phyloP scores from a whole-genome alignment of 2,113 vertebrate genomes.

The Solenodon paradoxus region DNA sequence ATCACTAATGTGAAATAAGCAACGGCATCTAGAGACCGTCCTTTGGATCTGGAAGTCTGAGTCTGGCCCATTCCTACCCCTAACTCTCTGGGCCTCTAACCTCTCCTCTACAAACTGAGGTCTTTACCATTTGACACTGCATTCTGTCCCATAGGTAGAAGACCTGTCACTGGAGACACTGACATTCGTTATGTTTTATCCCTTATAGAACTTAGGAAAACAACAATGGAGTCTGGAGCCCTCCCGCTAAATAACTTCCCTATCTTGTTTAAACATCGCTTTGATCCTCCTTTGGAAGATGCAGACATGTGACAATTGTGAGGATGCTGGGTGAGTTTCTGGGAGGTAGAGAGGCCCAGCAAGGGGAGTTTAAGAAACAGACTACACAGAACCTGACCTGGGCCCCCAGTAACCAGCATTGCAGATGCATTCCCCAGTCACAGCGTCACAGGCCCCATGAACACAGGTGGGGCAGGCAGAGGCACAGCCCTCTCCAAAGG shows the following conservation, averaged over 20 bases:
- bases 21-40: not conserved
- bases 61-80: not conserved
- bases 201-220: not conserved
- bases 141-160: not conserved
- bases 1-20: not conserved
- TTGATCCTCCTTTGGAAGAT: not conserved
- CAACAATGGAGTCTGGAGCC: not conserved
- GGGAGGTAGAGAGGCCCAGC: not conserved
- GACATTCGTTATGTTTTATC: not conserved
- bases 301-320: not conserved
- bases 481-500: conserved; percentile 88
- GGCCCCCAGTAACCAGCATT: conserved; percentile 89
- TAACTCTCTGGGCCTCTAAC: not conserved
- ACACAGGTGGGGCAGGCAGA: conserved; percentile 86
- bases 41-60: not conserved
- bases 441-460: conserved; percentile 88
- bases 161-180: not conserved
- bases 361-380: not conserved
- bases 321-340: not conserved
- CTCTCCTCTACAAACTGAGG: not conserved
- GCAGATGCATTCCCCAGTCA: conserved; percentile 92
- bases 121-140: not conserved
- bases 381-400: conserved; percentile 83
- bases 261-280: not conserved
- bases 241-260: not conserved